Conservation (phyloP, 2,888 invertebrate species). For the Drosophila flavopinicola region DNA sequence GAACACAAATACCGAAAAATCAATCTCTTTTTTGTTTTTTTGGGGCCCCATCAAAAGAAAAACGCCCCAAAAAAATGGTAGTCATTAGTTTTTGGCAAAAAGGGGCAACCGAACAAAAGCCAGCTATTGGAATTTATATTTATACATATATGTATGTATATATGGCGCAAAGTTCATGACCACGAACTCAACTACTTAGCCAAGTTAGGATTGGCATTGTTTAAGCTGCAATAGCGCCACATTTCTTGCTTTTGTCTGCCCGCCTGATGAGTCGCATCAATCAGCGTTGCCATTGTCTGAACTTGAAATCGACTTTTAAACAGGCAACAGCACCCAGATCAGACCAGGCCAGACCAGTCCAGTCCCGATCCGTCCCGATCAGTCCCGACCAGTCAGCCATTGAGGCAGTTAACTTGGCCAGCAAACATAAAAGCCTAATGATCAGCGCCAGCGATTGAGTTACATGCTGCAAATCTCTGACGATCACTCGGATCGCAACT, state of each 20-base stretch:
- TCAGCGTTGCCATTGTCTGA: slow-evolving; percentile 73
- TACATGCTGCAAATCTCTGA: slow-evolving; percentile 72
- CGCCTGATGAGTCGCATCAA: slow-evolving; percentile 70
- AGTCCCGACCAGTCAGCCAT: neutral
- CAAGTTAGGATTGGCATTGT: slow-evolving; percentile 59
- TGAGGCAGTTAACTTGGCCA: slow-evolving; percentile 30
- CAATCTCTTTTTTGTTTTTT: slow-evolving; percentile 53
- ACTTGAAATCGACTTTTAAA: slow-evolving; percentile 76
- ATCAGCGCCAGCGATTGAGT: slow-evolving; percentile 79
- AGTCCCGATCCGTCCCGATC: slow-evolving; percentile 5
- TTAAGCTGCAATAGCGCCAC: slow-evolving; percentile 60
- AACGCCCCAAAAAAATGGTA: slow-evolving; percentile 72
- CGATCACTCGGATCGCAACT: slow-evolving; percentile 43
- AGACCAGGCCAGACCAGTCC: too few relatives aligned
- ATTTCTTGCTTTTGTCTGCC: slow-evolving; percentile 18
- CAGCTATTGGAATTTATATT: slow-evolving; percentile 44
- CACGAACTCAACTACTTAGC: slow-evolving; percentile 60
- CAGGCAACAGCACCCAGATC: too few relatives aligned
- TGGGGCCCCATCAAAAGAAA: slow-evolving; percentile 35
- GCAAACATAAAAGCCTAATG: slow-evolving; percentile 77
- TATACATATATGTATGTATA: neutral
- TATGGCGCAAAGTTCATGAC: slow-evolving; percentile 56
- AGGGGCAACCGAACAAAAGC: slow-evolving; percentile 20
- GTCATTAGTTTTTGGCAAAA: slow-evolving; percentile 65
- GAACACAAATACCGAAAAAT: slow-evolving; percentile 53